Conservation (phyloP, 2,113 vertebrate species). For the Sitta europaea region DNA sequence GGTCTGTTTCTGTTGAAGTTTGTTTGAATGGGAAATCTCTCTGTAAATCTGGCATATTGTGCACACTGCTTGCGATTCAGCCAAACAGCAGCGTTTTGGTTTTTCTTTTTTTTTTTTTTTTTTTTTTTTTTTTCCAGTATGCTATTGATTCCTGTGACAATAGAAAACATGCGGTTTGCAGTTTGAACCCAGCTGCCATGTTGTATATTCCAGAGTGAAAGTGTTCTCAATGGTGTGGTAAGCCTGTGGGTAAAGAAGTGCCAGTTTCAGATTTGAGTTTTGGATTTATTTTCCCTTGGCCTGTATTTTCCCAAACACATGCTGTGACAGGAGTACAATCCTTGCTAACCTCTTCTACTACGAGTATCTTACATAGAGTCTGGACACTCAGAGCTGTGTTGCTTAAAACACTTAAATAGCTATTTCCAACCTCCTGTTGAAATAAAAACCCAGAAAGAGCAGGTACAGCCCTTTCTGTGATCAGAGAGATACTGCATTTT, state of each 20-base stretch:
- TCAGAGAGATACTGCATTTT: conserved; percentile 35
- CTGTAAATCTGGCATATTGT: conserved; percentile 51
- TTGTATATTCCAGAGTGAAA: conserved; percentile 50
- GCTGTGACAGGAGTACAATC: conserved; percentile 3
- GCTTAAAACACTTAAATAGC: background rate
- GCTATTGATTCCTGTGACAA: conserved; percentile 11
- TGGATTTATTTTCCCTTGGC: background rate
- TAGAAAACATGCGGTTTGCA: conserved; percentile 25
- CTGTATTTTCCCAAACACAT: background rate
- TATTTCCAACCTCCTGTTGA: background rate
- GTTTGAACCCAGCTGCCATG: conserved; percentile 10
- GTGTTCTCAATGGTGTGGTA: conserved; percentile 40
- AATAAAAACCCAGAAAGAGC: background rate
- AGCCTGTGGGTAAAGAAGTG: conserved; percentile 57
- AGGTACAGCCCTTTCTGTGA: background rate
- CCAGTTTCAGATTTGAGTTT: background rate
- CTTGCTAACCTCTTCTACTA: background rate
- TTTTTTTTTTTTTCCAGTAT: background rate
- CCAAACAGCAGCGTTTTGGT: background rate
- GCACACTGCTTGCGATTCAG: conserved; percentile 28
- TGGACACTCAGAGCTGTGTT: background rate
- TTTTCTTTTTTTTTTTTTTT: background rate
- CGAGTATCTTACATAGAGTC: background rate
- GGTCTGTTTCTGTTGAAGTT: conserved; percentile 59
- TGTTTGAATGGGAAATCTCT: conserved; percentile 40